phyloP scores from a whole-genome alignment of 92 coral and sea anemone species.

The Epizoanthus rinbou region DNA sequence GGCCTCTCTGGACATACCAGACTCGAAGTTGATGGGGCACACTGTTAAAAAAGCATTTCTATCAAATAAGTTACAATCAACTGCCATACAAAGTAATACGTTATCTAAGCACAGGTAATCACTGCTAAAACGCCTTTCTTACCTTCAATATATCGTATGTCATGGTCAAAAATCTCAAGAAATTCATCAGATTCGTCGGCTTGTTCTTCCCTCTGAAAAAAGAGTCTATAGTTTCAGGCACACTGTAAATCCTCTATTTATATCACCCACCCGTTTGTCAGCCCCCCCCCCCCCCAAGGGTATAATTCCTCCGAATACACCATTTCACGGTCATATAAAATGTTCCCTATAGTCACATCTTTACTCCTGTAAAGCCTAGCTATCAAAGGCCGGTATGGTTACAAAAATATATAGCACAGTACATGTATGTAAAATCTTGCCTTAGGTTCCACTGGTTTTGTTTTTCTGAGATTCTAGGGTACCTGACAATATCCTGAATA shows the following conservation, averaged over 20 bases:
- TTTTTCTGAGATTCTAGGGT: too few relatives aligned
- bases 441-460: too few relatives aligned
- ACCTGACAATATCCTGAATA: too few relatives aligned
- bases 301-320: too few relatives aligned
- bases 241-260: background rate
- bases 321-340: background rate
- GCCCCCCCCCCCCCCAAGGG: background rate
- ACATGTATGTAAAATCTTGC: too few relatives aligned
- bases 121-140: background rate
- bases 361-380: too few relatives aligned
- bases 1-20: too few relatives aligned
- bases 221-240: background rate
- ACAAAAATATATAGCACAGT: background rate
- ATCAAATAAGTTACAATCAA: too few relatives aligned
- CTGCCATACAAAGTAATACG: too few relatives aligned
- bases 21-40: too few relatives aligned
- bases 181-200: slow-evolving; percentile 97
- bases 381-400: background rate
- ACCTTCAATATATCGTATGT: slow-evolving; percentile 87
- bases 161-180: slow-evolving; percentile 83
- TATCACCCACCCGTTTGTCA: background rate
- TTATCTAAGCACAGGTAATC: background rate
- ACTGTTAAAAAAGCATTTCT: too few relatives aligned
- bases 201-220: slow-evolving; percentile 91
- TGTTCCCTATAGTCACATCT: too few relatives aligned